Conservation (phyloP, 2,888 invertebrate genomes). For the Orchesella flavescens region DNA sequence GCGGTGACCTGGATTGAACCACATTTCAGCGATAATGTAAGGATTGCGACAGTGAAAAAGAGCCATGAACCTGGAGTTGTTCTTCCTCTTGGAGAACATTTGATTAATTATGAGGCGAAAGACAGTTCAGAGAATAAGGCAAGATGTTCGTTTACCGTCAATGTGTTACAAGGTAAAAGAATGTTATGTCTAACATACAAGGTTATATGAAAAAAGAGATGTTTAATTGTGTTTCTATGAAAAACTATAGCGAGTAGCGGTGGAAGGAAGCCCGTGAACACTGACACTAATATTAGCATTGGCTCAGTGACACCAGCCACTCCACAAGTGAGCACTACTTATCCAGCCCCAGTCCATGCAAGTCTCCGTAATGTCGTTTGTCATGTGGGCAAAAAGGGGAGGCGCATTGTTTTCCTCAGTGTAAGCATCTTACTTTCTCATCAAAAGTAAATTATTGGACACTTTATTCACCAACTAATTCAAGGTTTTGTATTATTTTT, state of each 20-base stretch:
- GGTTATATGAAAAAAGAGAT: no score
- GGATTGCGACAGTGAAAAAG: slow-evolving; percentile 73
- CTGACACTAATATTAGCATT: slow-evolving; percentile 63
- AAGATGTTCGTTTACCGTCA: slow-evolving; percentile 75
- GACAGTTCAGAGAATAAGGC: slow-evolving; percentile 76
- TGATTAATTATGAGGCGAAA: slow-evolving; percentile 76
- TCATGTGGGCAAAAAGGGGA: slow-evolving; percentile 72
- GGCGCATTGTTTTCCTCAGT: slow-evolving; percentile 71
- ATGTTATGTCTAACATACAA: no score
- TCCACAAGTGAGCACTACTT: slow-evolving; percentile 45
- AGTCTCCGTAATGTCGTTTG: slow-evolving; percentile 71
- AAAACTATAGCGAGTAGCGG: not conserved
- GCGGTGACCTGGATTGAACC: slow-evolving; percentile 76
- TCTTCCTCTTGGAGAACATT: slow-evolving; percentile 75
- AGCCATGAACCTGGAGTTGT: slow-evolving; percentile 75
- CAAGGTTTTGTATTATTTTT: no score
- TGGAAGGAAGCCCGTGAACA: slow-evolving; percentile 67
- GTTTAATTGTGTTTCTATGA: not conserved
- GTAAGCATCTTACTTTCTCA: slow-evolving; percentile 44
- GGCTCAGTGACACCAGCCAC: slow-evolving; percentile 49
- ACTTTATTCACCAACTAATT: no score
- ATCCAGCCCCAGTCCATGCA: slow-evolving; percentile 67
- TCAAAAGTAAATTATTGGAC: no score
- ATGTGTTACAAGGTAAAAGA: slow-evolving; percentile 68
- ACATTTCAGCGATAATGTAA: slow-evolving; percentile 76